These are phyloP conservation scores for Drosophila carrolli DNA, from an alignment of 1,140 invertebrate species.

Conservation along the genomic window DNA sequence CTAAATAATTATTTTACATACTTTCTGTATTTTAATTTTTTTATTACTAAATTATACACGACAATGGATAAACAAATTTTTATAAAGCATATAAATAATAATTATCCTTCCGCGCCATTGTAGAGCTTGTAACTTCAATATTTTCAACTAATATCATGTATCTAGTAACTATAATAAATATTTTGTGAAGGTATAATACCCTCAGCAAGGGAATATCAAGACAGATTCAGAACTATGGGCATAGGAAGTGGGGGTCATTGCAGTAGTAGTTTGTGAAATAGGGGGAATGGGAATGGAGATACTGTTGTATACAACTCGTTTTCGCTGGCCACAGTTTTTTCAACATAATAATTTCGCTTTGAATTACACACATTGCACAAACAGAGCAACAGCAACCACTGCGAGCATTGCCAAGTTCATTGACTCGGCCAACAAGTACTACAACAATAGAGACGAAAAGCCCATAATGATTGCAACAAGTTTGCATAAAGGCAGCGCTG, in stretches of 20 bases:
- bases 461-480: constrained; percentile 66
- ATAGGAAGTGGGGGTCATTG: constrained; percentile 26
- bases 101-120: too few species aligned
- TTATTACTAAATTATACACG: too few species aligned
- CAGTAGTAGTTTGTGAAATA: constrained; percentile 50
- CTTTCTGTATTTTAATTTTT: too few species aligned
- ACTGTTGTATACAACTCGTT: constrained; percentile 27
- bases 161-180: too few species aligned
- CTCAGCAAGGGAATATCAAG: background rate
- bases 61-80: too few species aligned
- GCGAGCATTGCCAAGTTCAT: constrained; percentile 54
- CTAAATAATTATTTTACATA: too few species aligned
- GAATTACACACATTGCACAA: constrained; percentile 73
- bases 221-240: background rate
- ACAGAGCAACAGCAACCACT: constrained; percentile 17
- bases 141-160: too few species aligned
- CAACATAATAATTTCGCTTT: constrained; percentile 79
- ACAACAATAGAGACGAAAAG: constrained; percentile 59
- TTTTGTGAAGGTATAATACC: background rate
- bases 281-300: background rate
- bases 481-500: constrained; percentile 72
- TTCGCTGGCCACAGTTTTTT: constrained; percentile 48
- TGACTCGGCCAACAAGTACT: constrained; percentile 55
- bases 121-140: too few species aligned
- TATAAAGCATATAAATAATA: too few species aligned